Conservation (phyloP, 1,140 invertebrate species). For the Nixonia krombeini region DNA sequence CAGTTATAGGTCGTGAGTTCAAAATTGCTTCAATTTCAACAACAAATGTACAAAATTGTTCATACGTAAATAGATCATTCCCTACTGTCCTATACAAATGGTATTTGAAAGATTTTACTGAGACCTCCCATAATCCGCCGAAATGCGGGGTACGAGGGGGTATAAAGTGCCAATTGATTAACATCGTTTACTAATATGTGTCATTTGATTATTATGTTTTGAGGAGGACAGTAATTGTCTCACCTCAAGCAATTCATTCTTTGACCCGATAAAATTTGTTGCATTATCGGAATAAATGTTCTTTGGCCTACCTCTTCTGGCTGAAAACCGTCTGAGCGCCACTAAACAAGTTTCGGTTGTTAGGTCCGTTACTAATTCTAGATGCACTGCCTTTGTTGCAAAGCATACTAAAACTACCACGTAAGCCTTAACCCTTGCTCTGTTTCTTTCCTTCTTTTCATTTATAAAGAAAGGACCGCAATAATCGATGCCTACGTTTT, state of each 20-base stretch:
- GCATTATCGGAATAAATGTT: too few relatives aligned
- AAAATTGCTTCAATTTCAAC: slow-evolving; percentile 10
- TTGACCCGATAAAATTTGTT: slow-evolving; percentile 16
- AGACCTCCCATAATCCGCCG: slow-evolving; percentile 11
- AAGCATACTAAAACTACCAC: slow-evolving; percentile 18
- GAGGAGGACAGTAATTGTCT: neutral
- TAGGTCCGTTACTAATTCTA: too few relatives aligned
- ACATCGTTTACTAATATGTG: neutral
- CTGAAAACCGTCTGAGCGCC: slow-evolving; percentile 56
- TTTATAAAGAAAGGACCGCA: slow-evolving; percentile 13
- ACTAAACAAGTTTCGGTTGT: too few relatives aligned
- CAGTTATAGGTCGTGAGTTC: slow-evolving; percentile 9
- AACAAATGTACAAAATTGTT: neutral
- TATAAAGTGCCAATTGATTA: slow-evolving; percentile 6
- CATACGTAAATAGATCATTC: neutral
- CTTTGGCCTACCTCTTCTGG: slow-evolving; percentile 40
- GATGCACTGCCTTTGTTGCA: slow-evolving; percentile 35
- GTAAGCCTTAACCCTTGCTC: slow-evolving; percentile 9
- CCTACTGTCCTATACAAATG: slow-evolving; percentile 4
- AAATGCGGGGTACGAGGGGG: too few relatives aligned
- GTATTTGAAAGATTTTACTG: slow-evolving; percentile 16
- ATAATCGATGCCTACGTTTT: slow-evolving; percentile 16
- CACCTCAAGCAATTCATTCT: slow-evolving; percentile 10
- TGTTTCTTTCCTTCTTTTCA: slow-evolving; percentile 8
- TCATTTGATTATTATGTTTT: neutral